phyloP scores from a whole-genome alignment of 2,113 vertebrate species.

The Perognathus longimembris region DNA sequence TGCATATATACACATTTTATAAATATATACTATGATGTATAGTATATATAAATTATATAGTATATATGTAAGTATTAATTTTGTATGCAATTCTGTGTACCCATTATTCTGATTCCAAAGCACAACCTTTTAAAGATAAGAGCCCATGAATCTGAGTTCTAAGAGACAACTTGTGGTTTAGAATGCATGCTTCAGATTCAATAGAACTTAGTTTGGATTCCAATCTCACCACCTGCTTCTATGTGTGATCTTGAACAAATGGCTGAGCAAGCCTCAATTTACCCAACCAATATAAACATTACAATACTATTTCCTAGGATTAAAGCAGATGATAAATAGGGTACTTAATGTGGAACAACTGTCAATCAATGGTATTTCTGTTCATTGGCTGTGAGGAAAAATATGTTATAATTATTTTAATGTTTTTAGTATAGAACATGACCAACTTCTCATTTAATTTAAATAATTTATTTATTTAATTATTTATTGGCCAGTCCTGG shows the following conservation, averaged over 20 bases:
- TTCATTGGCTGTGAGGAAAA: not conserved
- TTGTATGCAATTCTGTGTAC: not conserved
- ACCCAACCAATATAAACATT: not conserved
- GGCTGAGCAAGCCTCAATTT: constrained; percentile 4
- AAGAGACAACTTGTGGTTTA: not conserved
- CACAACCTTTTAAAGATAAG: not conserved
- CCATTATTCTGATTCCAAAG: constrained; percentile 31
- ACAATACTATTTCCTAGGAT: not conserved
- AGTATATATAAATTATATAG: too few relatives aligned
- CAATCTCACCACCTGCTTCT: not conserved
- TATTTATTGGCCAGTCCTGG: too few relatives aligned
- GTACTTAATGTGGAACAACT: not conserved
- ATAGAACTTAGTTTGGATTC: not conserved
- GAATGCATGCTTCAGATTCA: not conserved
- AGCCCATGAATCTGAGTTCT: not conserved
- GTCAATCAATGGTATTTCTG: not conserved
- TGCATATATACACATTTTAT: too few relatives aligned
- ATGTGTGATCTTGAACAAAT: not conserved
- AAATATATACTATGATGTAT: too few relatives aligned
- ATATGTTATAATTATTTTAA: not conserved
- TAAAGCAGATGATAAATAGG: constrained; percentile 17
- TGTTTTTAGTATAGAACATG: constrained; percentile 12
- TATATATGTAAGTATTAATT: not conserved
- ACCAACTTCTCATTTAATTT: not conserved
- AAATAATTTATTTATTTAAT: too few relatives aligned